Percentiles rank a stretch among this genome's conserved stretches.
Evolutionary conservation across 2,797 vertebrate species (phyloP).

Genomic region (Enteromius thamalakanensis): DNA sequence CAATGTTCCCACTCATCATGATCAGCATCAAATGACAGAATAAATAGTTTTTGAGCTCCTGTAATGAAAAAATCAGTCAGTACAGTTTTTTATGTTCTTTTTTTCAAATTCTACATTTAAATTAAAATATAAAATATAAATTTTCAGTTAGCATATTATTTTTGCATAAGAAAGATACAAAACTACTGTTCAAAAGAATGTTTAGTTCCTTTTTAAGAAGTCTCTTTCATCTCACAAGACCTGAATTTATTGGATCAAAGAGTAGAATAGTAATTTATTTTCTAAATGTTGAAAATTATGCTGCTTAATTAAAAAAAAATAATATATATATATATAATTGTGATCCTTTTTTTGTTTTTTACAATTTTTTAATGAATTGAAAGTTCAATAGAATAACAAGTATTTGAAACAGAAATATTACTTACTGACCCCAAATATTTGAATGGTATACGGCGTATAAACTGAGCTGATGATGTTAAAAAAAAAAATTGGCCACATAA

Average conservation of each 20-base stretch:
- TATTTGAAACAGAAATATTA: background rate
- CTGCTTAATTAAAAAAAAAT: no score
- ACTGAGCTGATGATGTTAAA: background rate
- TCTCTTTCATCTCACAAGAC: background rate
- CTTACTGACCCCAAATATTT: slow-evolving; percentile 4
- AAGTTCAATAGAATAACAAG: background rate
- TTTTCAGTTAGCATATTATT: background rate
- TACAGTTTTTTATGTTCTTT: background rate
- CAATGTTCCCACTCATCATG: background rate
- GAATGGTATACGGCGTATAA: no score
- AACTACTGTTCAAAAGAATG: background rate
- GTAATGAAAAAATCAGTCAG: background rate
- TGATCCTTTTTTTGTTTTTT: background rate
- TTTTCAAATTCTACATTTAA: background rate
- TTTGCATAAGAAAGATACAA: background rate
- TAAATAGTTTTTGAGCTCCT: background rate
- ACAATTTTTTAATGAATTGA: background rate
- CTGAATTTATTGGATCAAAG: background rate
- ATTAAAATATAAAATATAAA: no score
- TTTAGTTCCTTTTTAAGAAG: background rate
- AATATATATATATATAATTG: no score
- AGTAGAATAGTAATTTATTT: background rate
- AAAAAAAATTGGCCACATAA: background rate
- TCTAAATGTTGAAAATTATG: background rate
- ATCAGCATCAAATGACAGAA: background rate